Evolutionary conservation across 2,113 vertebrate genomes (phyloP).

Genomic region (Etheostoma spectabile): DNA sequence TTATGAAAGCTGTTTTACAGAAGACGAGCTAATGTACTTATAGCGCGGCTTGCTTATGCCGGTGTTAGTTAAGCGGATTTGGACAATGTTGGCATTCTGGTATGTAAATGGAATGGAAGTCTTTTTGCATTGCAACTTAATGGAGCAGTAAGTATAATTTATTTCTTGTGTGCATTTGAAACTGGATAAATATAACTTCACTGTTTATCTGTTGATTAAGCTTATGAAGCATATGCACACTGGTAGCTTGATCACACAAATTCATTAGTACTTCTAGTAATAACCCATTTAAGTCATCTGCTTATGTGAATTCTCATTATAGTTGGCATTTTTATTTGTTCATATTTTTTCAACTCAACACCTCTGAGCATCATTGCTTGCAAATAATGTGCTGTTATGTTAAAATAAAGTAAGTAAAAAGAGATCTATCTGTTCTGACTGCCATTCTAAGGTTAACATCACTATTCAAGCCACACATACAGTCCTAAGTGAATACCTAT

Average conservation of each 20-base stretch:
- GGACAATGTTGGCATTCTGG: neutral
- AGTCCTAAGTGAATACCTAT: neutral
- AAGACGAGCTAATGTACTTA: neutral
- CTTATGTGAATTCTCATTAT: neutral
- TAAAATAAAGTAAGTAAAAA: neutral
- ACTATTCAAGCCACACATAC: neutral
- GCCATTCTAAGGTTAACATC: neutral
- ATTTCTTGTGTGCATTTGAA: neutral
- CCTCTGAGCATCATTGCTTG: neutral
- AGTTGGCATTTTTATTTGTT: neutral
- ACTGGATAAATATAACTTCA: neutral
- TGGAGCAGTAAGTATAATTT: neutral
- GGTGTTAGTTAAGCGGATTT: neutral
- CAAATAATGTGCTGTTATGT: neutral
- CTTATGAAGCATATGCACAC: neutral
- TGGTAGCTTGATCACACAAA: neutral
- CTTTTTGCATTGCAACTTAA: neutral
- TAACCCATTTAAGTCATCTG: neutral
- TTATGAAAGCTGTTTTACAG: neutral
- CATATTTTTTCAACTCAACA: neutral
- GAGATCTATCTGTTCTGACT: neutral
- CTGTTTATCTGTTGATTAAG: neutral
- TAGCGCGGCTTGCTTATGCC: neutral
- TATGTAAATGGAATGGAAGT: neutral
- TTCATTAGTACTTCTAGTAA: neutral